Evolutionary conservation across 2,113 vertebrate species (phyloP).

Genomic region (Castor canadensis): DNA sequence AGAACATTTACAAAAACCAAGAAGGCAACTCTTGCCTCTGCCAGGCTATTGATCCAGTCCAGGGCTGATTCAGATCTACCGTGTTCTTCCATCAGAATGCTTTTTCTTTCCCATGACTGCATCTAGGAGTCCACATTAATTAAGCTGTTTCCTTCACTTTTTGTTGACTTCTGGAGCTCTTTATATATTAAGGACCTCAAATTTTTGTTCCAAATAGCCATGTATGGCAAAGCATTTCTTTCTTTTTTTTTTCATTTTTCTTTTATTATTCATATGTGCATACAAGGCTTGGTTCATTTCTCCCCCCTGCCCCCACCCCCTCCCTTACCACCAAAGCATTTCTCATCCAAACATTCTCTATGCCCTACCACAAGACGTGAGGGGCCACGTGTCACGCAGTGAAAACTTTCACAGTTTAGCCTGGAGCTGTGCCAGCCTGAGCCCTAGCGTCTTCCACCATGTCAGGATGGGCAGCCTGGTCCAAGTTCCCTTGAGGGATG

Average conservation of each 20-base stretch:
- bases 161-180: not conserved
- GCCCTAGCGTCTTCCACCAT: accelerated
- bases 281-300: too few species aligned
- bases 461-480: not conserved
- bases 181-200: not conserved
- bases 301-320: too few species aligned
- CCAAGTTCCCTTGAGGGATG: not conserved
- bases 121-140: not conserved
- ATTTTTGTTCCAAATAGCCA: not conserved
- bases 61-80: not conserved
- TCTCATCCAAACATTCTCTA: not conserved
- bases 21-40: not conserved
- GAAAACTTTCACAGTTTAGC: not conserved
- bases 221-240: not conserved
- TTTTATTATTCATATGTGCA: too few species aligned
- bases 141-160: not conserved
- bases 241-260: too few species aligned
- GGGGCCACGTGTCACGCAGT: accelerated
- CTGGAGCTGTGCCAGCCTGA: accelerated
- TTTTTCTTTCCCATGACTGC: not conserved
- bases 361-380: not conserved
- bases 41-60: not conserved
- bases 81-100: not conserved
- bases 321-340: too few species aligned
- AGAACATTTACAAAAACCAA: too few species aligned